Evolutionary conservation across 2,888 invertebrate species (phyloP).

Genomic region (Euzophera pinguis): DNA sequence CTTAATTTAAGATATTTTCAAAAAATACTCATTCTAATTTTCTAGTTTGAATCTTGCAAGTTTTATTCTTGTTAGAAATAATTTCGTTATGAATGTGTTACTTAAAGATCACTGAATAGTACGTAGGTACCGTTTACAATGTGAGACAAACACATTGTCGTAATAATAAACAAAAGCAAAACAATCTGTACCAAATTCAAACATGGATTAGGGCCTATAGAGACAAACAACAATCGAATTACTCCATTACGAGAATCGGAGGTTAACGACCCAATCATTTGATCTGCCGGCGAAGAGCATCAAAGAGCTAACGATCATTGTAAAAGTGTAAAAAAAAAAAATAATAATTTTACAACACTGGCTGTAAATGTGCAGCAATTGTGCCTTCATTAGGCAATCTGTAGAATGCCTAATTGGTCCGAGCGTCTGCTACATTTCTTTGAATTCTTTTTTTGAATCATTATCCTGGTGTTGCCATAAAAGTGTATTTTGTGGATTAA

Average conservation of each 20-base stretch:
- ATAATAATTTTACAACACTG: constrained; percentile 35
- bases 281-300: constrained; percentile 39
- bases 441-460: not conserved
- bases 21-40: too few relatives aligned
- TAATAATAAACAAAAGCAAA: too few relatives aligned
- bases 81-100: too few relatives aligned
- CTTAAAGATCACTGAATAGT: too few relatives aligned
- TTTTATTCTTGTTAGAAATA: too few relatives aligned
- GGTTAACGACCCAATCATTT: constrained; percentile 7
- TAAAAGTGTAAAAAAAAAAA: constrained; percentile 56
- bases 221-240: not conserved
- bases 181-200: too few relatives aligned
- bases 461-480: constrained; percentile 5
- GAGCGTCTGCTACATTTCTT: constrained; percentile 3
- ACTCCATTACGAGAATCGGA: not conserved
- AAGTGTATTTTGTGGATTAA: not conserved
- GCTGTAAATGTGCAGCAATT: constrained; percentile 45
- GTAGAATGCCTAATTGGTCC: constrained; percentile 41
- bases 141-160: too few relatives aligned
- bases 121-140: too few relatives aligned
- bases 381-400: constrained; percentile 52
- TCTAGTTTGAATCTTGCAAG: too few relatives aligned
- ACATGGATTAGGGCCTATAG: too few relatives aligned
- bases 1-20: too few relatives aligned
- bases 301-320: constrained; percentile 47